phyloP scores from a whole-genome alignment of 2,797 vertebrate species.

The Eulemur mongoz region DNA sequence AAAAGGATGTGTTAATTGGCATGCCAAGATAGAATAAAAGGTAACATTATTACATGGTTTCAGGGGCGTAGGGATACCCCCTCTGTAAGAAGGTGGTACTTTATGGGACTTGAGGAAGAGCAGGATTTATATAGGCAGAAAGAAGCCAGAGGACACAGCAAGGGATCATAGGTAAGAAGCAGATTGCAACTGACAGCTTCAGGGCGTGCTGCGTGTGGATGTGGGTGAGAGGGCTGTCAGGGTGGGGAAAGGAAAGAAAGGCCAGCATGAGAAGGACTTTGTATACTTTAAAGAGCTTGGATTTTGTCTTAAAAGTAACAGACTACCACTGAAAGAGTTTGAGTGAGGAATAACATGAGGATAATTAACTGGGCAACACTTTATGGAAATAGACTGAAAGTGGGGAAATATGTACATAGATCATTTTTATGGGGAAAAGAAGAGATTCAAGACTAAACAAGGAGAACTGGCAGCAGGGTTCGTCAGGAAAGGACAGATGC shows the following conservation, averaged over 20 bases:
- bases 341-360: neutral
- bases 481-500: neutral
- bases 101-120: neutral
- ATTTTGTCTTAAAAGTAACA: neutral
- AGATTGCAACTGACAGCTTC: neutral
- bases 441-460: neutral
- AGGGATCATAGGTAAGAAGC: fast-evolving
- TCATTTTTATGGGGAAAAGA: neutral
- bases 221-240: fast-evolving
- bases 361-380: neutral
- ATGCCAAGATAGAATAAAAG: neutral
- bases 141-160: no score
- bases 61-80: no score
- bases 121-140: neutral
- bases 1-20: neutral
- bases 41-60: neutral
- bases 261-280: neutral
- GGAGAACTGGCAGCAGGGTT: neutral
- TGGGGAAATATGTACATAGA: neutral
- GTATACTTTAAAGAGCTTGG: neutral
- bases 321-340: neutral
- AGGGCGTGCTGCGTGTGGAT: fast-evolving
- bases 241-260: neutral
- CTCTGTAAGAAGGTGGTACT: neutral
- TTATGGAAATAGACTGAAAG: neutral